phyloP scores from a whole-genome alignment of 2,888 invertebrate species.

The Teleiodes luculella region DNA sequence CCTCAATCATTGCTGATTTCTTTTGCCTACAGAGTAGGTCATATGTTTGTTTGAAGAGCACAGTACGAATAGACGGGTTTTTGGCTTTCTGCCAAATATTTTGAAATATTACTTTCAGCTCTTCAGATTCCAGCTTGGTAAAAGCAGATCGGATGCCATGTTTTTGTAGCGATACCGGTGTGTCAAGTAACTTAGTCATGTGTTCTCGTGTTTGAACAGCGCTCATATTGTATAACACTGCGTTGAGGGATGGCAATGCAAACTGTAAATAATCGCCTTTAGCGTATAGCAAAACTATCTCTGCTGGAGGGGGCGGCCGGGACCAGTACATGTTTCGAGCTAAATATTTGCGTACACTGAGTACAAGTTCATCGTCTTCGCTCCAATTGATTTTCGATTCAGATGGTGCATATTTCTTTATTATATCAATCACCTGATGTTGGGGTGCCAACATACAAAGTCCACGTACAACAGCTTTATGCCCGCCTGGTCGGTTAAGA shows the following conservation, averaged over 20 bases:
- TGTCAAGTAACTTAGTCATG: conserved; percentile 38
- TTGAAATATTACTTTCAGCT: conserved; percentile 35
- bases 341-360: conserved; percentile 48
- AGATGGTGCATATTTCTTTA: conserved; percentile 48
- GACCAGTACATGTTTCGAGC: conserved; percentile 49
- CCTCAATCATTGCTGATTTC: conserved; percentile 26
- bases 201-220: conserved; percentile 30
- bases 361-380: conserved; percentile 32
- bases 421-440: conserved; percentile 34
- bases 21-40: conserved; percentile 36
- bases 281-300: conserved; percentile 46
- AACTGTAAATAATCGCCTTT: conserved; percentile 61
- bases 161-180: conserved; percentile 50
- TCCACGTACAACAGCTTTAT: conserved; percentile 43
- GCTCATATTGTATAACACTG: conserved; percentile 47
- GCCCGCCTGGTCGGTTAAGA: conserved; percentile 34
- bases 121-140: conserved; percentile 34
- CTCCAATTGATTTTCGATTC: conserved; percentile 50
- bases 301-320: conserved; percentile 45
- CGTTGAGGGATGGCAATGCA: conserved; percentile 48
- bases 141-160: conserved; percentile 43
- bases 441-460: conserved; percentile 43
- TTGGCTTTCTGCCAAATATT: conserved; percentile 44
- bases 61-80: conserved; percentile 40
- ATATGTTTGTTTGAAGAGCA: conserved; percentile 40